These are phyloP conservation scores for Tonatia bakeri DNA, from an alignment of 2,113 vertebrate genomes.

Conservation along the genomic window DNA sequence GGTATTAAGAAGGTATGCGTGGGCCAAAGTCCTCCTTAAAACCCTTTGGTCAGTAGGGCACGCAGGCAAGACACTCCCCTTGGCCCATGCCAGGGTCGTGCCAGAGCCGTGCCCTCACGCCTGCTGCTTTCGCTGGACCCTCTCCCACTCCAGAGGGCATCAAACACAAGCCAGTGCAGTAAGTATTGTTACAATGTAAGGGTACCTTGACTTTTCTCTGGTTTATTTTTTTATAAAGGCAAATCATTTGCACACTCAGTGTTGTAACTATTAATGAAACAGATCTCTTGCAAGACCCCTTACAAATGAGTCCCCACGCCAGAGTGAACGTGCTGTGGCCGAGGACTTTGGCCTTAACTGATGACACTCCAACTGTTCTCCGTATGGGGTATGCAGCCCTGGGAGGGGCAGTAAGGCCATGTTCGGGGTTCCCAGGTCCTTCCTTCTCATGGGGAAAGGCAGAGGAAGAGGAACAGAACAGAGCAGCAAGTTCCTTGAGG, in stretches of 20 bases:
- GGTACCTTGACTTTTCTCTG: constrained; percentile 18
- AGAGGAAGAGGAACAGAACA: not conserved
- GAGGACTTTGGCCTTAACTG: not conserved
- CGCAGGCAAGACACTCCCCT: not conserved
- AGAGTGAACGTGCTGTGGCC: not conserved
- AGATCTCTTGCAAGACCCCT: not conserved
- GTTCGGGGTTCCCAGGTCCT: not conserved
- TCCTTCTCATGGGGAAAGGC: not conserved
- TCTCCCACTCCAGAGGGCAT: not conserved
- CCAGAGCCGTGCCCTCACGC: not conserved
- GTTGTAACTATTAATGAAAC: constrained; percentile 20
- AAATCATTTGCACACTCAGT: not conserved
- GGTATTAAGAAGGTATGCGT: not conserved
- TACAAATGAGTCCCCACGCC: not conserved
- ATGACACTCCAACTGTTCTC: not conserved
- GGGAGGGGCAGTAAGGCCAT: not conserved
- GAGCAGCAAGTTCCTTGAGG: not conserved
- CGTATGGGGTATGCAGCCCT: not conserved
- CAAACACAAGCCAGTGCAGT: not conserved
- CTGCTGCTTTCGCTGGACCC: not conserved
- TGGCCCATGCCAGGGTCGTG: not conserved
- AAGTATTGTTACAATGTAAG: not conserved
- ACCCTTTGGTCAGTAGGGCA: not conserved
- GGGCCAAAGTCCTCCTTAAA: not conserved
- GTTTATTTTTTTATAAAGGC: not conserved